Conservation (phyloP, 2,113 vertebrate genomes). For the Lanius collurio region DNA sequence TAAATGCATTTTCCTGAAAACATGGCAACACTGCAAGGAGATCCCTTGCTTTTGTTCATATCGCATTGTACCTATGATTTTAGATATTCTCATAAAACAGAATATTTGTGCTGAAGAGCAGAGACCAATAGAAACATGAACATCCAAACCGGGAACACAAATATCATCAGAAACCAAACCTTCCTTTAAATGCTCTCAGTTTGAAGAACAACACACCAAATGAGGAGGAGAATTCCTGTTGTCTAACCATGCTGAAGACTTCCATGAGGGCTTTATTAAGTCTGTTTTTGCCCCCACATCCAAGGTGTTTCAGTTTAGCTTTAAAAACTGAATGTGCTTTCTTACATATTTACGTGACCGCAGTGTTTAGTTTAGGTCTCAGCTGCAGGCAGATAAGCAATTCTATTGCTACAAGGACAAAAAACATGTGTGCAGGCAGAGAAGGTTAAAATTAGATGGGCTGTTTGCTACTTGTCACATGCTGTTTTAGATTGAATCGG, state of each 20-base stretch:
- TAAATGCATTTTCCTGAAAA: not conserved
- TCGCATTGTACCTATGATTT: not conserved
- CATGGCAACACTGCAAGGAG: not conserved
- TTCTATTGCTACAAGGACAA: not conserved
- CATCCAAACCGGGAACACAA: not conserved
- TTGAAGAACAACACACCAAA: not conserved
- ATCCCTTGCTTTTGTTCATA: not conserved
- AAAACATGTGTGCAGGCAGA: not conserved
- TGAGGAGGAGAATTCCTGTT: not conserved
- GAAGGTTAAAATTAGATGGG: slow-evolving; percentile 3
- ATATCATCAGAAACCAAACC: not conserved
- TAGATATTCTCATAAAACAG: not conserved
- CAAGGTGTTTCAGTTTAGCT: not conserved
- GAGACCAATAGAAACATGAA: not conserved
- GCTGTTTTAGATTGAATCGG: not conserved
- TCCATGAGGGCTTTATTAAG: not conserved
- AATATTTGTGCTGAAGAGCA: not conserved
- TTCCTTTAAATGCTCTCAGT: not conserved
- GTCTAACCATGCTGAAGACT: not conserved
- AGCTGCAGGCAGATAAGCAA: not conserved
- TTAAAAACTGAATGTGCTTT: not conserved
- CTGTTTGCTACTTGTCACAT: slow-evolving; percentile 16
- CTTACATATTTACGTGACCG: not conserved
- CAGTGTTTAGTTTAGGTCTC: not conserved
- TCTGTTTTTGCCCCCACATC: not conserved